Evolutionary conservation across 2,888 invertebrate genomes (phyloP), one percentile per base, ranked within the genome.

Genomic region (Malacosoma neustria): DNA sequence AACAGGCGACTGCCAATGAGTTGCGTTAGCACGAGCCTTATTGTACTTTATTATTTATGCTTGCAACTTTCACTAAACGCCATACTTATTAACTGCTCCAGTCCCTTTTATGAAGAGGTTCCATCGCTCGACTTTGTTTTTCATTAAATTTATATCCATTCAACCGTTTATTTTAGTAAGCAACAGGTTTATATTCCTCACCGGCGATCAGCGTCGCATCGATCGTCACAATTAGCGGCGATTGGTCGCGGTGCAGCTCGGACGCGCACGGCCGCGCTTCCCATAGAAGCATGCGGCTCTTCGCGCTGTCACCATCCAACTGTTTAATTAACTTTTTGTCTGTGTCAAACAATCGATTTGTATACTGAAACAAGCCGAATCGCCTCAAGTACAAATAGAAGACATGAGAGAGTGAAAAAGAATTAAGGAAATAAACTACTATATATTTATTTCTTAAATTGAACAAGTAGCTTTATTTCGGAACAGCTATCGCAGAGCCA

Each of bases 191-290:
- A 9, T 22, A 1, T 2, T 22, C 5, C 6, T 9, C 22, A 48
- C 46, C 46, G 51, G 52, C 49, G 54, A 51, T 53, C 46, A 45
- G 43, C 45, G 42, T 46, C 42, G 44, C 48, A 52, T 46, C 54
- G 55, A 57, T 61, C 54, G 51, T 56, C 58, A 76, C 77, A 82
- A 81, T 84, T 82, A 85, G 82, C 65, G 55, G 60, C 79, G 75
- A 85, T 85, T 82, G 71, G 84, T 73, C 67, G 58, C 79, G 82
- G 73, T 65, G 68, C 60, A 59, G 57, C 57, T 57, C 61, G 68
- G 84, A 74, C 61, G 81, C 84, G 84, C 84, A 84, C 84, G 84
- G 76, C 71, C 73, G 81, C 63, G 66, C 81, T 85, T 85, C 82
- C 81, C 84, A 85, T 79, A 80, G 66, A 63, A 76, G 79, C 79